Evolutionary conservation across 2,888 invertebrate genomes (phyloP), one percentile per base, ranked within the genome.

Genomic region (Brachycybe producta): DNA sequence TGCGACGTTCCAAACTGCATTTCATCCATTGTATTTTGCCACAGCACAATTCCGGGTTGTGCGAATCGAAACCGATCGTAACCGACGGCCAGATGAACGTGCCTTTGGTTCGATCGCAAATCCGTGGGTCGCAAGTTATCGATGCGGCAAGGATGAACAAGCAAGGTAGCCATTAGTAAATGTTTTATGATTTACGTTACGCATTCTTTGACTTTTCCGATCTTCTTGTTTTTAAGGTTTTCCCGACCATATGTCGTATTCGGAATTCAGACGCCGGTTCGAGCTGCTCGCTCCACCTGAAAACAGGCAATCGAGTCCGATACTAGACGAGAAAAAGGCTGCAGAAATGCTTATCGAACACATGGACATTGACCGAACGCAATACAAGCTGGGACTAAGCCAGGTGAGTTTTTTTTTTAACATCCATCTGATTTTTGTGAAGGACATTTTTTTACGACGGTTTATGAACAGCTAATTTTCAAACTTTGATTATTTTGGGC

Each of bases 71-170:
- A 42, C 56, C 58, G 7, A 59, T 61, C 4, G 54, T 59, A 4
- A 55, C 58, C n/a, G 62, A 59, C 54, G 60, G 61, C 55, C 61
- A 73, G 45, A 76, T 92, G 56, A 90, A 91, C 66, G 79, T 92
- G 57, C 90, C 92, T 49, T 73, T 92, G 52, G 69, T 92, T 41
- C 72, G 91, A 58, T 86, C 85, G 55, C 87, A 87, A 78, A 85
- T 94, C 61, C 79, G 92, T 58, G 91, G 92, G 24, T 81, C 83
- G 58, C 90, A 92, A 73, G 76, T 92, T 47, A 71, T 94, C 56
- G 88, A 92, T 59, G 82, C 88, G 1, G 81, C 90, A 1, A 75
- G 94, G 21, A 72, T 94, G 53, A 83, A 88, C 73, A 87, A 92
- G 62, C 84, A 90, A 67, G 94, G 71, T 69, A 55, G 47, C 58